Evolutionary conservation across 2,888 invertebrate species (phyloP).

Genomic region (Adineta ricciae): DNA sequence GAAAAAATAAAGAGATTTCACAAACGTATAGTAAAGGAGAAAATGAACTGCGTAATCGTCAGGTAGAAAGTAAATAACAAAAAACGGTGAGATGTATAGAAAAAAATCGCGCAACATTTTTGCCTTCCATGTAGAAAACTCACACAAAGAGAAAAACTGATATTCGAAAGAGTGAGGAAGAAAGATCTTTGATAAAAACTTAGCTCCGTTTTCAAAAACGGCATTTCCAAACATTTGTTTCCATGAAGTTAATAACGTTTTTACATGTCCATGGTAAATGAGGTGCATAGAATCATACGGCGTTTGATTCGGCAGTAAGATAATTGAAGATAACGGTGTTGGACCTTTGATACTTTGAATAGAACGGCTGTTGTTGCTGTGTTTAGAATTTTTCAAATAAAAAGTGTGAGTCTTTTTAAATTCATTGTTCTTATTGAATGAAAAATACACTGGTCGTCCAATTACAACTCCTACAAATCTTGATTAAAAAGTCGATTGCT

Average conservation of each 20-base stretch:
- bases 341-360: background rate
- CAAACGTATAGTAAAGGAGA: background rate
- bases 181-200: background rate
- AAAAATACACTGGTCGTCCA: no score
- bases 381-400: no score
- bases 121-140: background rate
- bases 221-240: background rate
- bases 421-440: no score
- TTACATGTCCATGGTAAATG: background rate
- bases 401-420: no score
- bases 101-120: background rate
- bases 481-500: no score
- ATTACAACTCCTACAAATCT: no score
- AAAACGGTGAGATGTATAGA: background rate
- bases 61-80: background rate
- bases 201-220: background rate
- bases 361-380: no score
- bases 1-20: background rate
- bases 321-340: background rate
- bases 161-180: background rate
- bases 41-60: background rate
- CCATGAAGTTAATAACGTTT: background rate
- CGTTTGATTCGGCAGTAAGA: background rate
- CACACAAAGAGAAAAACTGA: background rate
- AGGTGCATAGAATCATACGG: background rate